Percentiles rank a stretch among this genome's conserved stretches.
These are phyloP conservation scores for Stenodera caucasica DNA, from an alignment of 2,888 invertebrate genomes.

Conservation along the genomic window DNA sequence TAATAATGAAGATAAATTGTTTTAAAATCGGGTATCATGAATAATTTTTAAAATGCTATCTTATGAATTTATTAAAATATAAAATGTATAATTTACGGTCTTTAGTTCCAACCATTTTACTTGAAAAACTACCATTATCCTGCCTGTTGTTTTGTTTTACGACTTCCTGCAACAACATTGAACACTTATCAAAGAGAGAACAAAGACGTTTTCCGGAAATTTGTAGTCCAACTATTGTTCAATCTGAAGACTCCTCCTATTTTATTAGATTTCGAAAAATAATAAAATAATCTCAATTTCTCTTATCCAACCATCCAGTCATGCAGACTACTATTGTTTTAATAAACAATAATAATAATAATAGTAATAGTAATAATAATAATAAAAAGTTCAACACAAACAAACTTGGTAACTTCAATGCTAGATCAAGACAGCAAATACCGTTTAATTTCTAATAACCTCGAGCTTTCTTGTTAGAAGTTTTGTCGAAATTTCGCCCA, in stretches of 20 bases:
- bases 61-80: slow-evolving; percentile 5
- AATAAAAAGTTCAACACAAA: slow-evolving; percentile 15
- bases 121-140: slow-evolving; percentile 2
- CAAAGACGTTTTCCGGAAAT: slow-evolving; percentile 6
- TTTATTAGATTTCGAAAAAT: slow-evolving; percentile 2
- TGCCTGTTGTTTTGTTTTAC: slow-evolving; percentile 8
- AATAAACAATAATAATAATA: background rate
- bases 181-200: background rate
- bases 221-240: background rate
- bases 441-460: background rate
- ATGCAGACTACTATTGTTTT: slow-evolving; percentile 2
- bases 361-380: too few relatives aligned
- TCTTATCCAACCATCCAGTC: slow-evolving; percentile 2
- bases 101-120: slow-evolving; percentile 6
- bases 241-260: background rate
- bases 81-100: slow-evolving; percentile 5
- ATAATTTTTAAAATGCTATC: background rate
- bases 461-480: background rate
- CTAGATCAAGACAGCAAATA: slow-evolving; percentile 8
- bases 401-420: slow-evolving; percentile 14
- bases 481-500: background rate
- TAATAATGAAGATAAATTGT: slow-evolving; percentile 1
- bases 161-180: slow-evolving; percentile 8
- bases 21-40: background rate
- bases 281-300: slow-evolving; percentile 6